Percentiles rank a stretch among this genome's conserved stretches.
Evolutionary conservation across 2,888 invertebrate species (phyloP).

Genomic region (Trissoscelio sp.): DNA sequence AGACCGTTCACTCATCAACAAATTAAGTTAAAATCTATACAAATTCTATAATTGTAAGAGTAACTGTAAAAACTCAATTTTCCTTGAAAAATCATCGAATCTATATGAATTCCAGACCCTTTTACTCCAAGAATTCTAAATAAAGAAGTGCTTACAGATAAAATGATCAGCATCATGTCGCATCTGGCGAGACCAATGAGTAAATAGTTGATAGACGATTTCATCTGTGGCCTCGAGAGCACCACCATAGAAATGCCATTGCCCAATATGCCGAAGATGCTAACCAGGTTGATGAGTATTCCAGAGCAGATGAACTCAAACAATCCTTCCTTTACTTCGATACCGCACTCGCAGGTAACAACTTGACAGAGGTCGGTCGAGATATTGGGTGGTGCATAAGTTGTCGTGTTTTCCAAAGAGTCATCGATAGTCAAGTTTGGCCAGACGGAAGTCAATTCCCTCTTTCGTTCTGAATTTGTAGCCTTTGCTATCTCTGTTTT

Average conservation of each 20-base stretch:
- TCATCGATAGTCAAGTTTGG: constrained; percentile 63
- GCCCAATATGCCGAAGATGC: constrained; percentile 93
- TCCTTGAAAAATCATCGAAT: no score
- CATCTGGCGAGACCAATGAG: constrained; percentile 96
- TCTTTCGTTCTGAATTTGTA: constrained; percentile 61
- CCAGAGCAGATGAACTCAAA: constrained; percentile 93
- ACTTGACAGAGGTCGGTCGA: constrained; percentile 41
- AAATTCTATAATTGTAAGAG: no score
- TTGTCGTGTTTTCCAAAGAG: constrained; percentile 56
- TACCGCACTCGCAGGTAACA: constrained; percentile 71
- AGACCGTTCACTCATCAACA: no score
- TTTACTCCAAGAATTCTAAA: no score
- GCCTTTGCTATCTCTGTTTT: constrained; percentile 16
- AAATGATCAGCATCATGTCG: constrained; percentile 95
- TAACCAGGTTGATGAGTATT: constrained; percentile 91
- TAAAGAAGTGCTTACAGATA: constrained; percentile 84
- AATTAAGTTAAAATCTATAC: no score
- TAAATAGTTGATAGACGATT: constrained; percentile 97
- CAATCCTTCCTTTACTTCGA: constrained; percentile 82
- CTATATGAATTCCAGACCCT: no score
- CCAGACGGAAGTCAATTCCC: constrained; percentile 70
- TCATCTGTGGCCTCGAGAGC: constrained; percentile 96
- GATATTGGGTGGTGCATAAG: no score
- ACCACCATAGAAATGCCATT: constrained; percentile 96
- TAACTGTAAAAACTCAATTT: no score